Conservation (phyloP, 1,140 invertebrate genomes). For the Papilio polytes region DNA sequence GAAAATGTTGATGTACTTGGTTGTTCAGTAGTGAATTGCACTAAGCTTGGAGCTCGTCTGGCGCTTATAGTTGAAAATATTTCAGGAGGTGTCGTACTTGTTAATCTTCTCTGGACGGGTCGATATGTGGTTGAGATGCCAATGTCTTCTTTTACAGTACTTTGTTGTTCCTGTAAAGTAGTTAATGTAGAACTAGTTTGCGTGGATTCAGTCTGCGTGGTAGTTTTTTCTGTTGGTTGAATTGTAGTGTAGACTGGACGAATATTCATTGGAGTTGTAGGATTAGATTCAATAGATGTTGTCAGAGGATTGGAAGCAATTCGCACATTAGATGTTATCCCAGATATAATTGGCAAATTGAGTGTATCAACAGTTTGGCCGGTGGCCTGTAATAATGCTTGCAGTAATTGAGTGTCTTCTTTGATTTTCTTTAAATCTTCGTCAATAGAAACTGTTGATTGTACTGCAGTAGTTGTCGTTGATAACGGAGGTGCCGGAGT, state of each 20-base stretch:
- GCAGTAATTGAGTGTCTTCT: constrained; percentile 64
- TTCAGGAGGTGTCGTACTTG: constrained; percentile 50
- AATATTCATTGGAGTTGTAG: constrained; percentile 68
- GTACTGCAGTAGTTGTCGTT: constrained; percentile 44
- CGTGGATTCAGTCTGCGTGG: constrained; percentile 50
- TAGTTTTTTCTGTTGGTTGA: constrained; percentile 52
- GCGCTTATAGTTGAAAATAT: constrained; percentile 47
- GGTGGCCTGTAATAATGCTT: constrained; percentile 63
- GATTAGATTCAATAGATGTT: constrained; percentile 66
- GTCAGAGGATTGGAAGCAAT: constrained; percentile 73
- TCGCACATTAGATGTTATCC: constrained; percentile 74
- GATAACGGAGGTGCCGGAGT: constrained; percentile 43
- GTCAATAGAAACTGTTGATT: constrained; percentile 50
- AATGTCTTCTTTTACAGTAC: constrained; percentile 61
- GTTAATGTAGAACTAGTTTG: constrained; percentile 59
- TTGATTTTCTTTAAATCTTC: constrained; percentile 60
- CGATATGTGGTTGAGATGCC: constrained; percentile 71
- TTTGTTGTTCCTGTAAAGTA: constrained; percentile 68
- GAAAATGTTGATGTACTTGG: constrained; percentile 81
- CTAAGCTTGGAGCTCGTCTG: constrained; percentile 44
- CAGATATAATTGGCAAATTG: constrained; percentile 68
- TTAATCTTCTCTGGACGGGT: constrained; percentile 59
- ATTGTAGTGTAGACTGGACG: constrained; percentile 69
- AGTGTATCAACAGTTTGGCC: constrained; percentile 54
- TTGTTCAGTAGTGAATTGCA: constrained; percentile 69